These are phyloP conservation scores for Sciaenops ocellatus DNA, from an alignment of 2,797 vertebrate species.

Conservation along the genomic window DNA sequence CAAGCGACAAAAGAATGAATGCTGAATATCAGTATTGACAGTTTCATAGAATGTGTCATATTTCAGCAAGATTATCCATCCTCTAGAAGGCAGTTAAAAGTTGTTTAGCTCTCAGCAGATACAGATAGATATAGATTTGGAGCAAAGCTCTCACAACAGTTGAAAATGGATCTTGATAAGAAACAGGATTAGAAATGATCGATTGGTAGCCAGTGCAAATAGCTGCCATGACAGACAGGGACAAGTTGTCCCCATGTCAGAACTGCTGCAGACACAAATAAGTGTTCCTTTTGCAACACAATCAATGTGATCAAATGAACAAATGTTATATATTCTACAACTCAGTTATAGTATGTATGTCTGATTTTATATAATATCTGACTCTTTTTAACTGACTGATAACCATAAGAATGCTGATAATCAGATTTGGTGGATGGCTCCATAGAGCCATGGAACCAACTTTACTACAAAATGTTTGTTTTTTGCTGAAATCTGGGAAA, in stretches of 20 bases:
- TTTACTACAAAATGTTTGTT: not conserved
- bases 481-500: not conserved
- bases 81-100: constrained; percentile 3
- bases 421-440: not conserved
- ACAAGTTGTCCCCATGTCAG: not conserved
- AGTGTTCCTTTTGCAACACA: too few species aligned
- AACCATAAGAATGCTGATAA: not conserved
- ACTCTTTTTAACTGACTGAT: not conserved
- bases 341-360: too few species aligned
- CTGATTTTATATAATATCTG: too few species aligned
- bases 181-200: not conserved
- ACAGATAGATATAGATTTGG: not conserved
- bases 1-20: not conserved
- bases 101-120: not conserved
- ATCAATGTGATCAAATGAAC: not conserved
- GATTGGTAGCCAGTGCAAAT: not conserved
- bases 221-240: not conserved
- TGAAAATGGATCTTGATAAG: constrained; percentile 14
- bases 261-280: not conserved
- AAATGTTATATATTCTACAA: too few species aligned
- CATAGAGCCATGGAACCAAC: not conserved
- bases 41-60: not conserved
- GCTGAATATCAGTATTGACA: not conserved
- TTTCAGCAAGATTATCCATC: not conserved
- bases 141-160: not conserved